phyloP scores from a whole-genome alignment of 2,888 invertebrate genomes.

The Spisula subtruncata region DNA sequence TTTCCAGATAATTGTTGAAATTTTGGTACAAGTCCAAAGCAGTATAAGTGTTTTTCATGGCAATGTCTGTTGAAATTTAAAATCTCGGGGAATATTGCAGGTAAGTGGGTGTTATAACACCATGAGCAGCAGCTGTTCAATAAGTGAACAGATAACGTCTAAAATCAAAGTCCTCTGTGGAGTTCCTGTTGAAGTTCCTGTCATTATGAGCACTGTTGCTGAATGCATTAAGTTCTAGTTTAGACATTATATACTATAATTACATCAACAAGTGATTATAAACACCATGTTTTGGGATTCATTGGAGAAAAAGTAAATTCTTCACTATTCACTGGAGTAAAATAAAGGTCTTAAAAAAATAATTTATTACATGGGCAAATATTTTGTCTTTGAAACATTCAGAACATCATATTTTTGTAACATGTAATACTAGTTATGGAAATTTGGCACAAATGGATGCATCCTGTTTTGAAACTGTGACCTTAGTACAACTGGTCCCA shows the following conservation, averaged over 20 bases:
- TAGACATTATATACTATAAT: background rate
- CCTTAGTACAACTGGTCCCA: no score
- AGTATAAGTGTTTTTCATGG: background rate
- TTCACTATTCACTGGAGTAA: background rate
- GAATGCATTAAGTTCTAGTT: background rate
- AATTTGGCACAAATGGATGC: no score
- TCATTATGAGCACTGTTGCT: background rate
- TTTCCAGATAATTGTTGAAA: slow-evolving; percentile 8
- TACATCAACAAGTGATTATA: background rate
- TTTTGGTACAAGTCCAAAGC: slow-evolving; percentile 14
- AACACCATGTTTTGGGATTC: background rate
- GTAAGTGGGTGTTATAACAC: background rate
- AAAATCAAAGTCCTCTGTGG: background rate
- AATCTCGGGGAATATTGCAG: background rate
- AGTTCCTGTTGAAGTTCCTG: background rate
- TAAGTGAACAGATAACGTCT: background rate
- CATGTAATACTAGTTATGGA: no score
- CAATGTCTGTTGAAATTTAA: slow-evolving; percentile 24
- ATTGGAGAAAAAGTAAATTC: background rate
- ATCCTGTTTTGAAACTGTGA: no score
- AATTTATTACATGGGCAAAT: no score
- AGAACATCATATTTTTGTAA: no score
- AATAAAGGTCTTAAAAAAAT: no score
- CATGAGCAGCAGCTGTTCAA: slow-evolving; percentile 18
- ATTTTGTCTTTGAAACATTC: no score